Evolutionary conservation across 2,113 vertebrate genomes (phyloP), one percentile per base, ranked within the genome.

Genomic region (Cinclus cinclus): DNA sequence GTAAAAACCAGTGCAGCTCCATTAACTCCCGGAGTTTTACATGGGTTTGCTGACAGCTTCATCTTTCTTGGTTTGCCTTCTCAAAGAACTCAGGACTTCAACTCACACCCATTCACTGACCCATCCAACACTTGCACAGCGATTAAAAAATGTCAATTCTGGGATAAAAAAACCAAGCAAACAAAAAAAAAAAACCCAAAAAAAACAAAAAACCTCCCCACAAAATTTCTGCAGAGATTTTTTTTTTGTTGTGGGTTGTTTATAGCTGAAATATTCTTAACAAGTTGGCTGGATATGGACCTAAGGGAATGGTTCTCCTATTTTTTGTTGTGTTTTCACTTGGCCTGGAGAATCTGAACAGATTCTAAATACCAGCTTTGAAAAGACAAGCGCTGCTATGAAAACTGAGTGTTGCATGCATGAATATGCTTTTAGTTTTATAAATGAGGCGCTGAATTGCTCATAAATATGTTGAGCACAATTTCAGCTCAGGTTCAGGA

Each of bases 121-220:
- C 46, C 46, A 47, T 22, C 49, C 65, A 27, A 41, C 41, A 3
- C 33, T 20, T 13, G 39, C 62, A 62, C 25, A 67, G 28, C 0
- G 6, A 67, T 24, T 28, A 24, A 46, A 87, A 63, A 35, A 5
- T 1, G 19, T 11, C 31, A 53, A 1, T 46, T 37, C 9, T 47
- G 28, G 12, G 6, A 25, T 76, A 3, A 82, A 42, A 5, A 22
- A 3, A 4, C 0, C 3, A 15, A n/a, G n/a, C n/a, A n/a, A n/a
- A n/a, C n/a, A n/a, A n/a, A n/a, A n/a, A n/a, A n/a, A n/a, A n/a
- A n/a, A n/a, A n/a, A n/a, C n/a, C n/a, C n/a, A n/a, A n/a, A n/a
- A n/a, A n/a, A n/a, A n/a, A n/a, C n/a, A n/a, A n/a, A n/a, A n/a
- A 52, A 28, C 12, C 13, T 13, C 41, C 42, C 49, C 10, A 5